A percentile compares a stretch with the other conserved stretches of the same genome.
These are phyloP conservation scores for Irena cyanogastra DNA, from an alignment of 2,113 vertebrate species.

Conservation along the genomic window DNA sequence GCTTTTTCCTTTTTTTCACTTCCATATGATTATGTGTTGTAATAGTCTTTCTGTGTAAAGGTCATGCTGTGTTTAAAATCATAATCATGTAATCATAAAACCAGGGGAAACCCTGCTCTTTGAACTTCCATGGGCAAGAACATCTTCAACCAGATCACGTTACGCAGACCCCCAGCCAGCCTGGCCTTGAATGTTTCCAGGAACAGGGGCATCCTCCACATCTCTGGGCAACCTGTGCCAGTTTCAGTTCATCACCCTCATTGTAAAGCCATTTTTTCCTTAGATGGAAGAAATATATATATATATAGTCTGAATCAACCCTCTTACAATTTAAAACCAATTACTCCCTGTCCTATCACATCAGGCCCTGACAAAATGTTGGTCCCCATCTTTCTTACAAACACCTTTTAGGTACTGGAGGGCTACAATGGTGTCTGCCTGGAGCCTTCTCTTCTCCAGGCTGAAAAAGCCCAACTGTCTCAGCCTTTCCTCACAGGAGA, in stretches of 20 bases:
- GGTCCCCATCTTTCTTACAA: not conserved
- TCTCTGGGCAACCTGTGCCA: not conserved
- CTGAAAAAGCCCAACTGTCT: not conserved
- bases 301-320: not conserved
- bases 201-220: not conserved
- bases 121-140: not conserved
- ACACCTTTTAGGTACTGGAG: not conserved
- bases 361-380: not conserved
- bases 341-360: not conserved
- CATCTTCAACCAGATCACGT: not conserved
- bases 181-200: not conserved
- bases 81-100: not conserved
- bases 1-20: not conserved
- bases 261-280: not conserved
- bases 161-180: not conserved
- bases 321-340: not conserved
- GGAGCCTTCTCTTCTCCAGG: not conserved
- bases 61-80: not conserved
- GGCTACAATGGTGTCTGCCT: fast-evolving
- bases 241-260: not conserved
- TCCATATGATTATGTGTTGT: not conserved
- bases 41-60: not conserved
- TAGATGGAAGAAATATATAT: too few relatives aligned
- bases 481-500: not conserved
- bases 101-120: not conserved